These are phyloP conservation scores for Dryobates pubescens DNA, from an alignment of 2,797 vertebrate species.

Conservation along the genomic window DNA sequence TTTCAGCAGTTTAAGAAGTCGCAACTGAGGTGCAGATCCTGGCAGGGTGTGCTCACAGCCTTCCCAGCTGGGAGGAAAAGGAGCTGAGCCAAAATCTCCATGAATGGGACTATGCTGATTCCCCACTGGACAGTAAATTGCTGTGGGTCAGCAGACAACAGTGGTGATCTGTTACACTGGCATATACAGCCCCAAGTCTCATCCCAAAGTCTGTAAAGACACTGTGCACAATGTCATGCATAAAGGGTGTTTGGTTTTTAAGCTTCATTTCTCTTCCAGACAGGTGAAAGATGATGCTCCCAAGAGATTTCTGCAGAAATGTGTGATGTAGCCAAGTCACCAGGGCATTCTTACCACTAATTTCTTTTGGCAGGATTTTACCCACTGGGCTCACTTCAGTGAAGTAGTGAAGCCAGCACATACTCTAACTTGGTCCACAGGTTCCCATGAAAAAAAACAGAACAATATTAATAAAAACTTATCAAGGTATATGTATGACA, in stretches of 20 bases:
- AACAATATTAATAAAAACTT: neutral
- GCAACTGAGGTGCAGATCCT: neutral
- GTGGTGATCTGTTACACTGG: neutral
- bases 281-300: neutral
- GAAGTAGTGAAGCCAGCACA: neutral
- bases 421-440: neutral
- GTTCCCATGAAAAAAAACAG: neutral
- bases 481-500: neutral
- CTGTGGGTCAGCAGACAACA: neutral
- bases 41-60: neutral
- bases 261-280: neutral
- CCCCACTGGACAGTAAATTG: no score
- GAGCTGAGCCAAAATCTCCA: neutral
- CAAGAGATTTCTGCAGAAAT: neutral
- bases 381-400: neutral
- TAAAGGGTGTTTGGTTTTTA: neutral
- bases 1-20: neutral
- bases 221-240: rapidly evolving
- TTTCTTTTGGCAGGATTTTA: neutral
- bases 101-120: neutral
- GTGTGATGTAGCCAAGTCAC: neutral
- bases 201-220: neutral
- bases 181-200: neutral
- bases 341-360: neutral
- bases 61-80: neutral